Evolutionary conservation across 2,888 invertebrate species (phyloP).

Genomic region (Tinea semifulvella): DNA sequence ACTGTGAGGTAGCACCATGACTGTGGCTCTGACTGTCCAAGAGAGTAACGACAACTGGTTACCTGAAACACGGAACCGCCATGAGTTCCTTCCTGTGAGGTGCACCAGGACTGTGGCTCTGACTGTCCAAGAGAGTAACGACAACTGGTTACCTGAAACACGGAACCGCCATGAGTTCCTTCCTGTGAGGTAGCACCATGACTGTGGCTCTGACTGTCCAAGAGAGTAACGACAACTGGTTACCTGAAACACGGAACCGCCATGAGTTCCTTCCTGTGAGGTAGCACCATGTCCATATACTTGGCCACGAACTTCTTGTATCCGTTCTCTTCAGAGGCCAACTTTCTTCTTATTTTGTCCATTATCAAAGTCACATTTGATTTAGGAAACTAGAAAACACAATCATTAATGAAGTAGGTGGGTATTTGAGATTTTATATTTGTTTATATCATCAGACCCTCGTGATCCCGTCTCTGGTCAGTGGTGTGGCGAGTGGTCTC

Average conservation of each 20-base stretch:
- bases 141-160: constrained; percentile 47
- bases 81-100: constrained; percentile 49
- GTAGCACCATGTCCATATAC: constrained; percentile 62
- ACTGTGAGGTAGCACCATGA: constrained; percentile 38
- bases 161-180: constrained; percentile 48
- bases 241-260: constrained; percentile 53
- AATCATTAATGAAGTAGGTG: neutral
- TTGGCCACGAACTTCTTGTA: constrained; percentile 81
- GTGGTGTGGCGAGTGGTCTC: too few relatives aligned
- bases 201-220: too few relatives aligned
- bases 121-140: too few relatives aligned
- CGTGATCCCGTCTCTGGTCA: too few relatives aligned
- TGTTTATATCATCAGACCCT: too few relatives aligned
- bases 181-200: constrained; percentile 39
- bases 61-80: constrained; percentile 55
- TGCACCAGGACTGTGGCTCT: too few relatives aligned
- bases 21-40: too few relatives aligned
- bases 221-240: constrained; percentile 22
- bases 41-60: constrained; percentile 22
- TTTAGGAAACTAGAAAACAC: constrained; percentile 71
- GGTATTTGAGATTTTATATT: neutral
- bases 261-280: constrained; percentile 50
- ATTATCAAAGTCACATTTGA: constrained; percentile 77
- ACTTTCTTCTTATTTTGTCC: constrained; percentile 75
- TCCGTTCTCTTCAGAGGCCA: constrained; percentile 66